Base-by-base conservation (phyloP, 2,113 vertebrate species). In the Centrocercus urophasianus region DNA sequence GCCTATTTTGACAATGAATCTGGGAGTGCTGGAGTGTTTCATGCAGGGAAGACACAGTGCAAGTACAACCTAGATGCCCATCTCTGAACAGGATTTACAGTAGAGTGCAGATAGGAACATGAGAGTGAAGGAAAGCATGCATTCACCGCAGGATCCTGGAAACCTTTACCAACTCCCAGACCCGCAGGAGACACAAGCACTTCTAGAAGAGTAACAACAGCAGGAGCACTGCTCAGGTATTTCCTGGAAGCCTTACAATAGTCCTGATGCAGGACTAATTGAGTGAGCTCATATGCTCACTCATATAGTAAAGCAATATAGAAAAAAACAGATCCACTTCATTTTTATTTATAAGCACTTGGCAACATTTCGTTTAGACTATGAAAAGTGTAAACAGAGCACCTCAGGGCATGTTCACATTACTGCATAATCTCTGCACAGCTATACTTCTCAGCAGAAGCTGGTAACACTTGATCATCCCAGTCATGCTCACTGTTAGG, bases 341-440 rank as follows among this genome's bases (percentile, higher is more conserved):
- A 90, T 69, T 93, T 92, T 88, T 81, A 81, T 67, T 92, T 88
- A 66, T 42, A 79, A 93, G 50, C 63, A 89, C 56, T 92, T 85
- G 59, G 59, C 24, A 4, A 28, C 11, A 24, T 59, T 90, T 74
- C 48, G 70, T 92, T n/a, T 79, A 85, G 89, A 83, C 67, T 52
- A 87, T 1, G 10, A 28, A 30, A 67, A 84, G 43, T 25, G 48
- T 87, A 81, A 89, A 95, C 34, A 77, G 65, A 81, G n/a, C 0
- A 0, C 80, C 43, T 77, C 73, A 60, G 76, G 76, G 43, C 80
- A 90, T 43, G 61, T 52, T 81, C 34, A 67, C 38, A 20, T 69
- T 60, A 40, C 56, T 47, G 60, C 15, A 28, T 32, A 87, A 73
- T 15, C 50, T 77, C 75, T 81, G 50, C 72, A 77, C 71, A 89